phyloP scores from a whole-genome alignment of 2,797 vertebrate species.

The Bryconaethiops microstoma region DNA sequence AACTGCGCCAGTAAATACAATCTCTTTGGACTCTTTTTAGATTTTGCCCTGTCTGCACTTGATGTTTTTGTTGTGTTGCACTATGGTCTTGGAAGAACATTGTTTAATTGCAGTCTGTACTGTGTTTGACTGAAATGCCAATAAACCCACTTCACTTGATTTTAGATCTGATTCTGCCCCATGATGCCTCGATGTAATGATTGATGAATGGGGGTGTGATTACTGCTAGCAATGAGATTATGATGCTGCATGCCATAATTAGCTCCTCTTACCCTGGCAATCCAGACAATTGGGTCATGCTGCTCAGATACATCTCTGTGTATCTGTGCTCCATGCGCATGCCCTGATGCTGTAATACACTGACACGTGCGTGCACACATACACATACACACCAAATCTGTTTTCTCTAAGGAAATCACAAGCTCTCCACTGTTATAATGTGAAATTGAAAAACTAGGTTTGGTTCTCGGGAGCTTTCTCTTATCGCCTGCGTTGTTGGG shows the following conservation, averaged over 20 bases:
- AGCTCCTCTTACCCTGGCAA: constrained; percentile 15
- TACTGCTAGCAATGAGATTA: constrained; percentile 5
- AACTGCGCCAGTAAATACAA: too few species aligned
- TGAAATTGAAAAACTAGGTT: constrained; percentile 40
- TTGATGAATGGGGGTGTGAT: constrained; percentile 7
- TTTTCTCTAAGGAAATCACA: constrained; percentile 13
- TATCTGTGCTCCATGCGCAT: too few species aligned
- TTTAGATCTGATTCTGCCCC: not conserved
- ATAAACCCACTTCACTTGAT: not conserved
- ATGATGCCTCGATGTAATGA: not conserved
- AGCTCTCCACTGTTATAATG: constrained; percentile 24
- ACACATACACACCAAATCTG: not conserved
- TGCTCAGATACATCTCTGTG: constrained; percentile 22
- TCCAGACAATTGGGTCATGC: constrained; percentile 25
- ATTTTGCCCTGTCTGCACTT: too few species aligned
- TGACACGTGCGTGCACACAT: constrained; percentile 1
- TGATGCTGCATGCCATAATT: constrained; percentile 9
- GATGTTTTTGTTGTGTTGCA: too few species aligned
- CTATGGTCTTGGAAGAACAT: too few species aligned
- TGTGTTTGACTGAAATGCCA: too few species aligned
- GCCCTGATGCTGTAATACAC: not conserved
- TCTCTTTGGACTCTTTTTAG: too few species aligned
- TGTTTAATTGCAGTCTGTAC: too few species aligned
- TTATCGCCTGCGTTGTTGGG: constrained; percentile 15
- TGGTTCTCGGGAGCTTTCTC: constrained; percentile 29